These are phyloP conservation scores for Xiphophorus hellerii DNA, from an alignment of 2,113 vertebrate species.

Conservation along the genomic window DNA sequence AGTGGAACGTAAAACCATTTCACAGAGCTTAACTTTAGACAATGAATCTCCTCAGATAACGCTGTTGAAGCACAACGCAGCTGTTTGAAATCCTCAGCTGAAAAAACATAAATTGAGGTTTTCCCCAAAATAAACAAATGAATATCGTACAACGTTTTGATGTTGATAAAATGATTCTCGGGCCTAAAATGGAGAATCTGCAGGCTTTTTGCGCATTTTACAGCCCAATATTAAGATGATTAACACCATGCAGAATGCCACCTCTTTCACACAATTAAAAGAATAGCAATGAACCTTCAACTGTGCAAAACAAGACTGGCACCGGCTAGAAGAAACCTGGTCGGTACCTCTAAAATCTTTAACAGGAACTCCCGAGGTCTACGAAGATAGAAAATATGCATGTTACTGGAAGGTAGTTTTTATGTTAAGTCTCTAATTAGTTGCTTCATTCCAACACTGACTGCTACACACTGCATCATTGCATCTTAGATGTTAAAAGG, in stretches of 20 bases:
- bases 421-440: neutral
- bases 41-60: no score
- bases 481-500: neutral
- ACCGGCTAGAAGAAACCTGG: neutral
- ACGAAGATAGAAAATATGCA: neutral
- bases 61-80: no score
- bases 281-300: neutral
- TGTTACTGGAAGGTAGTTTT: neutral
- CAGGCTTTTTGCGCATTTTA: no score
- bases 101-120: no score
- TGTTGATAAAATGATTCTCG: no score
- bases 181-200: no score
- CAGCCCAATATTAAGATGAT: no score
- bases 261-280: neutral
- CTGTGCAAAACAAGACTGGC: neutral
- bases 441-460: neutral
- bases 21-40: neutral
- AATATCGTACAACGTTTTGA: no score
- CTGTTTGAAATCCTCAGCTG: no score
- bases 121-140: no score
- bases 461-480: neutral
- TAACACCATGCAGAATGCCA: neutral
- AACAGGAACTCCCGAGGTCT: neutral
- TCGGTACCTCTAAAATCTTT: no score
- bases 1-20: neutral